Percentiles rank a stretch among this genome's conserved stretches.
Conservation (phyloP, 1,140 invertebrate genomes). For the Choristoneura fumiferana region DNA sequence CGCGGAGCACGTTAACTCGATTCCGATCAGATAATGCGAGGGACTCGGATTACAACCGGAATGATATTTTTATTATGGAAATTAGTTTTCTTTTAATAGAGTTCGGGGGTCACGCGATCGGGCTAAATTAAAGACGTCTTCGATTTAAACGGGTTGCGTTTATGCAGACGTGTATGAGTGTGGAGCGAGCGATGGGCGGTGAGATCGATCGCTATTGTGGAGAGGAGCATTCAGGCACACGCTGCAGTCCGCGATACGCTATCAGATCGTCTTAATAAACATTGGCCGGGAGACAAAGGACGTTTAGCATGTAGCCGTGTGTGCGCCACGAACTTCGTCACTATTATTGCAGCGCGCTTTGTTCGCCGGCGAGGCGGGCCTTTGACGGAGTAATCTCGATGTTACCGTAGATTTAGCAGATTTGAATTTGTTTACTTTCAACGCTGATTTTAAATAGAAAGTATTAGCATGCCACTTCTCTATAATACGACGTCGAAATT, state of each 20-base stretch:
- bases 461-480: no score
- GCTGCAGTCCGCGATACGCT: conserved; percentile 66
- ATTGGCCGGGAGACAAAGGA: conserved; percentile 66
- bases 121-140: conserved; percentile 52
- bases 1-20: conserved; percentile 67
- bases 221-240: conserved; percentile 61
- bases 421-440: not conserved
- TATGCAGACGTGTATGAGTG: not conserved
- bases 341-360: conserved; percentile 4
- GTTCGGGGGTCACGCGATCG: conserved; percentile 56
- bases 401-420: not conserved
- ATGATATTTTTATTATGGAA: conserved; percentile 71
- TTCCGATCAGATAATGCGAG: conserved; percentile 66
- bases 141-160: not conserved
- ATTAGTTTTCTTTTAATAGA: conserved; percentile 74
- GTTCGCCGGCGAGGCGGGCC: conserved; percentile 7
- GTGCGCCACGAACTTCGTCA: conserved; percentile 5
- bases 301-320: conserved; percentile 55
- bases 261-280: conserved; percentile 77
- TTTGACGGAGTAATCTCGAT: conserved; percentile 5
- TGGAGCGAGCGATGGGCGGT: conserved; percentile 25
- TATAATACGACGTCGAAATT: no score
- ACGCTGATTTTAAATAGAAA: no score
- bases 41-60: conserved; percentile 48
- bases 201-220: conserved; percentile 72